Percentiles rank a stretch among this genome's conserved stretches.
Evolutionary conservation across 1,140 invertebrate genomes (phyloP).

Genomic region (Chymomyza costata): DNA sequence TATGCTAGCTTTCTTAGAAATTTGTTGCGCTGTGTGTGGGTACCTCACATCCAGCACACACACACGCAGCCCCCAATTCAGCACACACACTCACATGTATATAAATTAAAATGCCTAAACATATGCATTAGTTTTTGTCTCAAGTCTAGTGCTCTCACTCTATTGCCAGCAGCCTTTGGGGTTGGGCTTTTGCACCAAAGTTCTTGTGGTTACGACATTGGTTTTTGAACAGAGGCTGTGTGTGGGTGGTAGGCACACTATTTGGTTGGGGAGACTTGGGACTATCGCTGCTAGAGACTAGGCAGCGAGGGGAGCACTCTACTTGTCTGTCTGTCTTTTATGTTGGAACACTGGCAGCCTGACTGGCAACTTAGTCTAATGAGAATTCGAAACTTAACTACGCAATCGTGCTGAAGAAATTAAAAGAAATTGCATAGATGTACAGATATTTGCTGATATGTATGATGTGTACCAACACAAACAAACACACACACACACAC

Average conservation of each 20-base stretch:
- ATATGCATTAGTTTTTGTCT: slow-evolving; percentile 74
- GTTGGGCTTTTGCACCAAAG: slow-evolving; percentile 39
- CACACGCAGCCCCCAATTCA: not conserved
- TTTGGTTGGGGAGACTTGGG: no score
- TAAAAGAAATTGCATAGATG: slow-evolving; percentile 56
- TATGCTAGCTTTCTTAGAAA: slow-evolving; percentile 55
- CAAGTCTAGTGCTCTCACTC: slow-evolving; percentile 19
- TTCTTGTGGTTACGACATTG: slow-evolving; percentile 71
- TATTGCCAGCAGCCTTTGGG: slow-evolving; percentile 12
- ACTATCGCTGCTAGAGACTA: slow-evolving; percentile 42
- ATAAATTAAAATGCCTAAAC: slow-evolving; percentile 74
- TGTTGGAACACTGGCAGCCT: slow-evolving; percentile 44
- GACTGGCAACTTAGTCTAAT: slow-evolving; percentile 72
- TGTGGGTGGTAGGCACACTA: slow-evolving; percentile 14
- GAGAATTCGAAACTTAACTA: slow-evolving; percentile 71
- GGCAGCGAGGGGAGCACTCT: slow-evolving; percentile 1
- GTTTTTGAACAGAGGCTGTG: slow-evolving; percentile 44
- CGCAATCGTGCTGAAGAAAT: slow-evolving; percentile 71
- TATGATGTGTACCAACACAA: slow-evolving; percentile 50
- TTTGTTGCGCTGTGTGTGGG: slow-evolving; percentile 13
- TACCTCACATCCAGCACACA: not conserved
- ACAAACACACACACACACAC: no score
- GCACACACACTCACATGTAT: slow-evolving; percentile 25
- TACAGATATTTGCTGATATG: no score
- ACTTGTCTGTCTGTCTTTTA: slow-evolving; percentile 54